phyloP scores from a whole-genome alignment of 2,888 invertebrate species.

The Blastobasis adustella region DNA sequence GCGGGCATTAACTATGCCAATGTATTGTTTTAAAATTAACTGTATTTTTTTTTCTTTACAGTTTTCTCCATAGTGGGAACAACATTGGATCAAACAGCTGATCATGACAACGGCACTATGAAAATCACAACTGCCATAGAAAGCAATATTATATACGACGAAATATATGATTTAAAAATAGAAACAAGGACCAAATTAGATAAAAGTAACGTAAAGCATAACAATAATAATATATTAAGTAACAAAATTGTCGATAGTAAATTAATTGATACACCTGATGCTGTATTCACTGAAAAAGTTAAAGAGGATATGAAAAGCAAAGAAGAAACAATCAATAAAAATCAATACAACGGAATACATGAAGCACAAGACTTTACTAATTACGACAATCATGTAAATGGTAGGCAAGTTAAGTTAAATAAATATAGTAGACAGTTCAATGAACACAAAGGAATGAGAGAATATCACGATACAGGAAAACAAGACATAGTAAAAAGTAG shows the following conservation, averaged over 20 bases:
- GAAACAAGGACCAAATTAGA: constrained; percentile 11
- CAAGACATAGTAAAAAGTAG: no score
- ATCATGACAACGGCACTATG: constrained; percentile 35
- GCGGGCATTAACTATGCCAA: no score
- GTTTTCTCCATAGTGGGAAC: constrained; percentile 46
- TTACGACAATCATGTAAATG: background rate
- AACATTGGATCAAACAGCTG: constrained; percentile 40
- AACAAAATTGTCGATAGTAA: background rate
- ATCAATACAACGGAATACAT: constrained; percentile 7
- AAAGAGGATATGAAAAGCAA: constrained; percentile 23
- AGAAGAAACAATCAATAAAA: constrained; percentile 24
- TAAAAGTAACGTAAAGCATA: constrained; percentile 10
- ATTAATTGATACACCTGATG: background rate
- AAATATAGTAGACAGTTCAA: no score
- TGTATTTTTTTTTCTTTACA: constrained; percentile 38
- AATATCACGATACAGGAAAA: no score
- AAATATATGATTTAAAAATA: background rate
- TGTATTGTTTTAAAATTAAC: background rate
- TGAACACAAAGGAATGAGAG: no score
- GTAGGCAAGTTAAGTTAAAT: no score
- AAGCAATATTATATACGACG: background rate
- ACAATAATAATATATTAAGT: constrained; percentile 15
- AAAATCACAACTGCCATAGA: constrained; percentile 14
- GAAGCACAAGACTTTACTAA: background rate
- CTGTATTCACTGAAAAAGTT: background rate